These are phyloP conservation scores for Dolichallabes microphthalmus DNA, from an alignment of 2,113 vertebrate genomes.

Conservation along the genomic window DNA sequence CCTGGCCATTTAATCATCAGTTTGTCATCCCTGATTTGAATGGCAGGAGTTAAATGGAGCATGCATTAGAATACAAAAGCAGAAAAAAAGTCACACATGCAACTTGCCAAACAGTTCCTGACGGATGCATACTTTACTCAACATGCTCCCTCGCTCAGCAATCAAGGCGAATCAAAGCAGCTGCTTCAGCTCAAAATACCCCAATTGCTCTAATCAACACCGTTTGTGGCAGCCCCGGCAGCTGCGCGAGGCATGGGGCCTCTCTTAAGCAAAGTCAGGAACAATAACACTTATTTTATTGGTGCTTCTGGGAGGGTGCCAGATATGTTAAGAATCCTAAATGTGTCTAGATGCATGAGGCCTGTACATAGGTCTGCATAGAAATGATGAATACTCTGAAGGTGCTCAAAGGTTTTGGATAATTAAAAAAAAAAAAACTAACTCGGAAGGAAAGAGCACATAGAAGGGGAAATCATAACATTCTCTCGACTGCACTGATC, in stretches of 20 bases:
- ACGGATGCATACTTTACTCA: conserved; percentile 72
- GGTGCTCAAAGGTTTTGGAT: neutral
- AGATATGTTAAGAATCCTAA: conserved; percentile 59
- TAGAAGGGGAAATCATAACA: conserved; percentile 48
- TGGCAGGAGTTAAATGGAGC: conserved; percentile 46
- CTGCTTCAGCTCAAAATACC: conserved; percentile 68
- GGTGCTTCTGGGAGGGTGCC: conserved; percentile 58
- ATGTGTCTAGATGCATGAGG: conserved; percentile 50
- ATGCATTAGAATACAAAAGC: conserved; percentile 49
- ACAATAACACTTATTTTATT: conserved; percentile 73
- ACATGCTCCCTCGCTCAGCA: conserved; percentile 69
- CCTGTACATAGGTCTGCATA: conserved; percentile 5
- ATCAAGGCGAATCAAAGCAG: conserved; percentile 76
- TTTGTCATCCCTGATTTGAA: conserved; percentile 53
- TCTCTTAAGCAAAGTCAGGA: conserved; percentile 65
- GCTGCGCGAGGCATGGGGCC: conserved; percentile 43
- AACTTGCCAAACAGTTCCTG: conserved; percentile 71
- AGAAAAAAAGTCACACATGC: conserved; percentile 54
- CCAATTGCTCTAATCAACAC: conserved; percentile 75
- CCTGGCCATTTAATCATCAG: conserved; percentile 48
- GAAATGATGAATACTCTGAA: conserved; percentile 15
- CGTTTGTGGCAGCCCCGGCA: conserved; percentile 64
- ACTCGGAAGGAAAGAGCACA: neutral
- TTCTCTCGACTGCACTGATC: conserved; percentile 57
- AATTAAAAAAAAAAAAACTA: neutral